These are phyloP conservation scores for Scyliorhinus canicula DNA, from an alignment of 2,797 vertebrate genomes.

Conservation along the genomic window DNA sequence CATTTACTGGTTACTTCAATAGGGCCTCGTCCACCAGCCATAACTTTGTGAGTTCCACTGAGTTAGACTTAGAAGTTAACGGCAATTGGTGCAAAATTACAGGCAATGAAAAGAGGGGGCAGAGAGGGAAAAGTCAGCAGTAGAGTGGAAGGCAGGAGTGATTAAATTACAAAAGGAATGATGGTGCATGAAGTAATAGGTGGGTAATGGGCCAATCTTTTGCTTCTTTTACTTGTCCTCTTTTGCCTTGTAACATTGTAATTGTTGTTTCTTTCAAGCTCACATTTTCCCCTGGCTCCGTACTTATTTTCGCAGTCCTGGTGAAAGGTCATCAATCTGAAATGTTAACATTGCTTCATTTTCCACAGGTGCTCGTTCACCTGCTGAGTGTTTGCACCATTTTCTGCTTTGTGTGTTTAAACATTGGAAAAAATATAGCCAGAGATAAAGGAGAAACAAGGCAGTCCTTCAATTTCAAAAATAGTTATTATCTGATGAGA, in stretches of 20 bases:
- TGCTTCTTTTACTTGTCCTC: neutral
- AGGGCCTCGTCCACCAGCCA: neutral
- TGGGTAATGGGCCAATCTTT: neutral
- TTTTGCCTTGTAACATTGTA: neutral
- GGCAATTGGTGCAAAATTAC: neutral
- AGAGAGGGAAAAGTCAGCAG: neutral
- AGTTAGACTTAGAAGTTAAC: neutral
- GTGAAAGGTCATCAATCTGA: neutral
- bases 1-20: neutral
- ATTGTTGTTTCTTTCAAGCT: neutral
- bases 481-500: neutral
- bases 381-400: neutral
- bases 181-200: no score
- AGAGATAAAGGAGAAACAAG: neutral
- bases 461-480: neutral
- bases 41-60: neutral
- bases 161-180: neutral
- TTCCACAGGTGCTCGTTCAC: neutral
- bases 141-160: neutral
- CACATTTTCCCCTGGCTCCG: neutral
- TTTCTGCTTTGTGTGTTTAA: neutral
- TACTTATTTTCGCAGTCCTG: neutral
- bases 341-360: neutral
- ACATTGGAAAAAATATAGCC: neutral
- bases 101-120: neutral